Evolutionary conservation across 2,113 vertebrate genomes (phyloP).

Genomic region (Oncorhynchus mykiss): DNA sequence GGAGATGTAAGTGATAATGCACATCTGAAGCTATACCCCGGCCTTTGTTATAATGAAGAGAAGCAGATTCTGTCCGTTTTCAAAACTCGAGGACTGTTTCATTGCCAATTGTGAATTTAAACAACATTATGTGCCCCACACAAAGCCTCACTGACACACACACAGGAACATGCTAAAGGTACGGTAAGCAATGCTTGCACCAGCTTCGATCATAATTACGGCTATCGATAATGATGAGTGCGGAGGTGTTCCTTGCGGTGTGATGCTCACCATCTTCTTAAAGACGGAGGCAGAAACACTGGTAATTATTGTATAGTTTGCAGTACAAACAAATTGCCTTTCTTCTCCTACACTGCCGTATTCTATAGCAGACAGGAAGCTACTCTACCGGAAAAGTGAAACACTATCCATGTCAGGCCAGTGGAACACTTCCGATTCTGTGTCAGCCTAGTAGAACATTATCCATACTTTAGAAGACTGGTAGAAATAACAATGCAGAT

Average conservation of each 20-base stretch:
- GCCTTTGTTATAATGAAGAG: slow-evolving; percentile 49
- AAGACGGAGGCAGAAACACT: slow-evolving; percentile 26
- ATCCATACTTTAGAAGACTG: too few species aligned
- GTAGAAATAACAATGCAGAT: too few species aligned
- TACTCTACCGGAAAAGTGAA: too few species aligned
- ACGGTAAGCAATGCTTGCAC: not conserved
- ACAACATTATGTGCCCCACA: not conserved
- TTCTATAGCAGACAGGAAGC: too few species aligned
- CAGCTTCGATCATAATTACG: slow-evolving; percentile 28
- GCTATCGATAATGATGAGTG: slow-evolving; percentile 21
- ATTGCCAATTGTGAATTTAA: not conserved
- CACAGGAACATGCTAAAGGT: not conserved
- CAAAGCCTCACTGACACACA: not conserved
- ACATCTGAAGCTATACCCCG: slow-evolving; percentile 33
- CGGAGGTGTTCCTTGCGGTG: not conserved
- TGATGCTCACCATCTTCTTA: slow-evolving; percentile 13
- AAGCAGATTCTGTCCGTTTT: slow-evolving; percentile 58
- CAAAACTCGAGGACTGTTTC: slow-evolving; percentile 29
- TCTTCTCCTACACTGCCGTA: too few species aligned
- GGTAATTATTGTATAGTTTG: slow-evolving; percentile 52
- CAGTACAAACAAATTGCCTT: not conserved
- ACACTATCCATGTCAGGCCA: too few species aligned
- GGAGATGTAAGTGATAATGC: slow-evolving; percentile 22
- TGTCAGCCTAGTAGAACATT: too few species aligned
- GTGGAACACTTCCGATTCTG: too few species aligned